Base-by-base conservation (phyloP, 2,888 invertebrate species). In the Tinea semifulvella region DNA sequence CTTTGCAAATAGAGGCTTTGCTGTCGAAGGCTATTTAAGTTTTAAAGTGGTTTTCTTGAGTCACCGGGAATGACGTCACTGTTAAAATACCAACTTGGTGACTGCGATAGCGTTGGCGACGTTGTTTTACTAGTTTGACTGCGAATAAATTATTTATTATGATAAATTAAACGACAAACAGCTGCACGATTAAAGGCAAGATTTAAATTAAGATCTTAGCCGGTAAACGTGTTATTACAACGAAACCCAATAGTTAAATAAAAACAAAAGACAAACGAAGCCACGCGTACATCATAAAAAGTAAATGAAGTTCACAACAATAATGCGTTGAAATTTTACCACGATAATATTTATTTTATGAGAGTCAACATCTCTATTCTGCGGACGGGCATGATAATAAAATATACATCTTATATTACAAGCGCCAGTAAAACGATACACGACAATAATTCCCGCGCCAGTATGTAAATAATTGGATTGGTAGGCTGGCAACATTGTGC, bases 11-110 rank as follows among this genome's bases (percentile, higher is more conserved):
- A 31, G 14, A 13, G 31, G 13, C 13, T 31, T n/a, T n/a, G 13
- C 31, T 13, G 14, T 7, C 2, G 31, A 31, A 31, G 31, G 31
- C 31, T 14, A 31, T 7, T 31, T 31, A 31, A 31, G 31, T 31
- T 14, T 13, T 31, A 31, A 31, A 44, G 48, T 53, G 49, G 52
- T 52, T 51, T 53, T 56, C 56, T 63, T 65, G 64, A 68, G 63
- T 69, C 66, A 68, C 60, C 51, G 52, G 51, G 50, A 43, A 53
- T 75, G 70, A 71, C 73, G 72, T 73, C 71, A 75, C 56, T 47
- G 55, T 53, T 62, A 63, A 65, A 68, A 68, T 66, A 59, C 63
- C 66, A 68, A 66, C 64, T 31, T 31, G 31, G 31, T 31, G 31
- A 31, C 31, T 31, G 31, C 31, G 31, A 13, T 2, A 31, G 31